Percentiles rank a stretch among this genome's conserved stretches.
phyloP scores from a whole-genome alignment of 2,797 vertebrate species.

The Callimico goeldii region DNA sequence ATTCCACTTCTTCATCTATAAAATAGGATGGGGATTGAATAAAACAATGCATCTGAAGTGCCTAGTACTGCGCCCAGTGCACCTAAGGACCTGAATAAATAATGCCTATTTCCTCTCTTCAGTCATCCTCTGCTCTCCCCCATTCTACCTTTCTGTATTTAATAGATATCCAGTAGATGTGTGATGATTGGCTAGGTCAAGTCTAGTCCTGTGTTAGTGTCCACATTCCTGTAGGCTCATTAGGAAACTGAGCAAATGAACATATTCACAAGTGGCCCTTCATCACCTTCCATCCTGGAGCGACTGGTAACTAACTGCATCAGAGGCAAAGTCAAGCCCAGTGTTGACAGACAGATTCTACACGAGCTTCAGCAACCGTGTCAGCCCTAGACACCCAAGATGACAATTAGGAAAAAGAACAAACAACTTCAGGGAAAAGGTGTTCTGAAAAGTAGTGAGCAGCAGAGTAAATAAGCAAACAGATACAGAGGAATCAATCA shows the following conservation, averaged over 20 bases:
- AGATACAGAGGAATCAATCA: constrained; percentile 33
- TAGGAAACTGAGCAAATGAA: neutral
- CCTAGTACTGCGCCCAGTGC: neutral
- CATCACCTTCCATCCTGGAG: neutral
- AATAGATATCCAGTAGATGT: neutral
- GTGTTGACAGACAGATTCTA: constrained; percentile 26
- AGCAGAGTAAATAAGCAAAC: neutral
- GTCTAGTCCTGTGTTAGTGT: neutral
- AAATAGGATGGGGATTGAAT: neutral
- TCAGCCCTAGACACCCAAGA: constrained; percentile 29
- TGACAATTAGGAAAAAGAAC: constrained; percentile 47
- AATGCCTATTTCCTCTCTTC: neutral
- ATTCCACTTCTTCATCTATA: neutral
- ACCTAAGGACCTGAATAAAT: neutral
- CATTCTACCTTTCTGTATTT: neutral
- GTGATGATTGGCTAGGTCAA: neutral
- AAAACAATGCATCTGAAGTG: neutral
- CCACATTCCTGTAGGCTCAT: neutral
- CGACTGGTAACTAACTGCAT: neutral
- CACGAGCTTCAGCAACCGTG: neutral
- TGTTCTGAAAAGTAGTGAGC: constrained; percentile 4
- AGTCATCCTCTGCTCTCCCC: neutral
- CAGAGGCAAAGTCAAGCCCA: neutral
- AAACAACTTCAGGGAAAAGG: constrained; percentile 25
- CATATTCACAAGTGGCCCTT: neutral